Evolutionary conservation across 92 coral and sea anemone genomes (phyloP).

Genomic region (Actinernus sp.): DNA sequence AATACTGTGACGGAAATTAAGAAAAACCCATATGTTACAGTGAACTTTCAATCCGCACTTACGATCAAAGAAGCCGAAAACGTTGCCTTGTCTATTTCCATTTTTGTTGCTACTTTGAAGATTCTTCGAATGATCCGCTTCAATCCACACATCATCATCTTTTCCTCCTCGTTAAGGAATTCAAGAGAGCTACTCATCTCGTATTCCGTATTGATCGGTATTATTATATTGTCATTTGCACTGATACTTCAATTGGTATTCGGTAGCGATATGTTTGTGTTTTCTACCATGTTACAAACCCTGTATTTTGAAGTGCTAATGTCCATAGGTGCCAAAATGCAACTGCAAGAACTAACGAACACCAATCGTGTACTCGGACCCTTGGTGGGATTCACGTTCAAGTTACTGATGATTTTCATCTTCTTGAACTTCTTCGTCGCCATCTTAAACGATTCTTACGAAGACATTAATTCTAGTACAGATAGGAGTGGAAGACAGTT

Average conservation of each 20-base stretch:
- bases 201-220: slow-evolving; percentile 48
- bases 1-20: slow-evolving; percentile 53
- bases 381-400: slow-evolving; percentile 55
- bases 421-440: slow-evolving; percentile 81
- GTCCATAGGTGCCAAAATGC: slow-evolving; percentile 62
- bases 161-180: slow-evolving; percentile 58
- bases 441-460: slow-evolving; percentile 66
- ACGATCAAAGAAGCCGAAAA: slow-evolving; percentile 71
- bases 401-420: slow-evolving; percentile 49
- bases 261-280: slow-evolving; percentile 44
- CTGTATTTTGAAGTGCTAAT: slow-evolving; percentile 55
- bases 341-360: slow-evolving; percentile 32
- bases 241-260: slow-evolving; percentile 41
- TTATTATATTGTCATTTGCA: slow-evolving; percentile 58
- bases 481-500: slow-evolving; percentile 49
- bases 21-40: slow-evolving; percentile 67
- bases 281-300: slow-evolving; percentile 47
- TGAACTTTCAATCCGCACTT: slow-evolving; percentile 62
- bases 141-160: slow-evolving; percentile 64
- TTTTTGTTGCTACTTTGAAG: slow-evolving; percentile 72
- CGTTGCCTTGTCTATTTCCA: slow-evolving; percentile 53
- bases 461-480: slow-evolving; percentile 52
- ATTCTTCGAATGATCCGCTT: slow-evolving; percentile 75
- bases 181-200: slow-evolving; percentile 51
- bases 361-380: slow-evolving; percentile 59